Percentiles rank a stretch among this genome's conserved stretches.
Evolutionary conservation across 1,140 invertebrate species (phyloP).

Genomic region (Temnothorax longispinosus): DNA sequence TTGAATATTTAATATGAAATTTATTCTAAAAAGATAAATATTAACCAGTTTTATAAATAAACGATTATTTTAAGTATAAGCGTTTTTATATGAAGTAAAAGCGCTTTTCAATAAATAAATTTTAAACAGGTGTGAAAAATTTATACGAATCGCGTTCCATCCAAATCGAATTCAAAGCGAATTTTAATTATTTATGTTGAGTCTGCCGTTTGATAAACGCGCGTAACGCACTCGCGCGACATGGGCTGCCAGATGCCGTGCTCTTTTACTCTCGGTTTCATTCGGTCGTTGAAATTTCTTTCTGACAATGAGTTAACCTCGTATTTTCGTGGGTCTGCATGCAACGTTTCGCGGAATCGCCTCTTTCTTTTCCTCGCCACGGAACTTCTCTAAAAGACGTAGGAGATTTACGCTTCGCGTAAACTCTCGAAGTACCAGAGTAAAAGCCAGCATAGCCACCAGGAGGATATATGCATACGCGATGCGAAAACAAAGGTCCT

Average conservation of each 20-base stretch:
- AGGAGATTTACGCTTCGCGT: constrained; percentile 27
- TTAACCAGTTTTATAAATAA: not conserved
- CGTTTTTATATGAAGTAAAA: not conserved
- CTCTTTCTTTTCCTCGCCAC: not conserved
- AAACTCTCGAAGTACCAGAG: constrained; percentile 8
- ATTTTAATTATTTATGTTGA: constrained; percentile 24
- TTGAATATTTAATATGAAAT: not conserved
- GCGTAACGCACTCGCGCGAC: not conserved
- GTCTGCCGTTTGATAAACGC: constrained; percentile 1
- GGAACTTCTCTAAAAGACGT: not conserved
- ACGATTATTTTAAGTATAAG: not conserved
- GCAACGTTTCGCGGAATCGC: not conserved
- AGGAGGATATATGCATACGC: not conserved
- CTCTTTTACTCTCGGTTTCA: not conserved
- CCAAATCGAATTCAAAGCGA: not conserved
- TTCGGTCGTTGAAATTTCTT: not conserved
- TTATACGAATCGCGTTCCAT: not conserved
- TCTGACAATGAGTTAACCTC: not conserved
- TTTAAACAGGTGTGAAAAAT: not conserved
- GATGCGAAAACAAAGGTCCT: not conserved
- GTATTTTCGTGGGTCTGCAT: not conserved
- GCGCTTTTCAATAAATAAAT: not conserved
- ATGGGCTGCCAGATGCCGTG: not conserved
- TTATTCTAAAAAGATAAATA: not conserved
- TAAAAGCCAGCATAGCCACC: not conserved